phyloP scores from a whole-genome alignment of 2,113 vertebrate genomes.

The Telmatochromis brichardi region DNA sequence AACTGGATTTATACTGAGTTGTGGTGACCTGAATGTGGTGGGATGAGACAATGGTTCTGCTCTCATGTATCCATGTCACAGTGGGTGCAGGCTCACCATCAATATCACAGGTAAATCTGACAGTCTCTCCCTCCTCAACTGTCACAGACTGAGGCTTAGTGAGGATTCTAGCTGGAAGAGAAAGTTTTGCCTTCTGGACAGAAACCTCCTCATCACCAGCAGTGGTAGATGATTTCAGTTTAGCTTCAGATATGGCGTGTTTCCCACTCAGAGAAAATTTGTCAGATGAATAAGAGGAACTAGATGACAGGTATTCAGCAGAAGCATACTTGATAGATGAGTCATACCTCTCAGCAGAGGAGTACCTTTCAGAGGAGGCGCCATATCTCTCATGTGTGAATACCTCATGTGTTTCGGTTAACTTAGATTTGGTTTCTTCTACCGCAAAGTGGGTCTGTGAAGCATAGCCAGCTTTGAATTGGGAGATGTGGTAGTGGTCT shows the following conservation, averaged over 20 bases:
- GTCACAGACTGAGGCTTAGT: constrained; percentile 90
- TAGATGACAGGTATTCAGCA: constrained; percentile 67
- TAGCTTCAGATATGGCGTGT: constrained; percentile 61
- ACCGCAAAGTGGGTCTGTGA: constrained; percentile 79
- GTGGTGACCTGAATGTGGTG: constrained; percentile 78
- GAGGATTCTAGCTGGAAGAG: constrained; percentile 84
- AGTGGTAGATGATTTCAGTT: constrained; percentile 62
- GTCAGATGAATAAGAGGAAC: constrained; percentile 60
- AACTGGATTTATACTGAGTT: constrained; percentile 89
- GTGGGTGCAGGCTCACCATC: constrained; percentile 89
- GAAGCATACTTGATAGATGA: constrained; percentile 65
- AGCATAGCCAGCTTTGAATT: constrained; percentile 84
- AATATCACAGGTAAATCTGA: constrained; percentile 87
- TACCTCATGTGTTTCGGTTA: constrained; percentile 79
- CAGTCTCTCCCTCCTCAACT: constrained; percentile 82
- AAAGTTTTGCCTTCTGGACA: constrained; percentile 78
- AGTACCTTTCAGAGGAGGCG: constrained; percentile 65
- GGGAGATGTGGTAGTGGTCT: constrained; percentile 84
- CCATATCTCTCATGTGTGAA: constrained; percentile 76
- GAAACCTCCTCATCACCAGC: constrained; percentile 71
- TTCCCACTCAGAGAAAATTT: constrained; percentile 42
- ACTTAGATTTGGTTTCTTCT: constrained; percentile 81
- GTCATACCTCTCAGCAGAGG: constrained; percentile 69
- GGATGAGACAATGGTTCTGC: constrained; percentile 75
- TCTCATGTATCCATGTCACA: constrained; percentile 82